Conservation (phyloP, 2,888 invertebrate genomes). For the Drosophila conformis region DNA sequence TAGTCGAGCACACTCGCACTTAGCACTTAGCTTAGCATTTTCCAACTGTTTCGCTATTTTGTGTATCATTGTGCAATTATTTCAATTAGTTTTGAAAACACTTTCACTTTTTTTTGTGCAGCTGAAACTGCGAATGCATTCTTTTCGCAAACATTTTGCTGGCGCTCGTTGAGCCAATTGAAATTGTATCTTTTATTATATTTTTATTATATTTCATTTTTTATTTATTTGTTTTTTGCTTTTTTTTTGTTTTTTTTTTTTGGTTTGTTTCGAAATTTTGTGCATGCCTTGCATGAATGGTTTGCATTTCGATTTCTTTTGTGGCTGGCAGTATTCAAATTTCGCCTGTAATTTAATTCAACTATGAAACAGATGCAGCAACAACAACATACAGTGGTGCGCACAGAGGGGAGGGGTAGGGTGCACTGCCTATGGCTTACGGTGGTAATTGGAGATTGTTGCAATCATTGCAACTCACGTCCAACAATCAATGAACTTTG, state of each 20-base stretch:
- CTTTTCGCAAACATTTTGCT: neutral
- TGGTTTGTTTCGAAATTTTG: slow-evolving; percentile 38
- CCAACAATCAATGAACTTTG: slow-evolving; percentile 69
- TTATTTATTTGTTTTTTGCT: neutral
- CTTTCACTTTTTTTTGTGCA: slow-evolving; percentile 57
- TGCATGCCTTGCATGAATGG: slow-evolving; percentile 65
- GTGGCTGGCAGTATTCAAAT: slow-evolving; percentile 68
- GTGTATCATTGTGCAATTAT: slow-evolving; percentile 29
- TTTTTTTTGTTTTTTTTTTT: neutral
- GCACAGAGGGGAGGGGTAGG: neutral
- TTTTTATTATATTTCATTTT: neutral
- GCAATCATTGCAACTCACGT: slow-evolving; percentile 19
- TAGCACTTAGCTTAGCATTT: neutral
- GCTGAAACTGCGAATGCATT: slow-evolving; percentile 35
- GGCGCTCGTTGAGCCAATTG: slow-evolving; percentile 40
- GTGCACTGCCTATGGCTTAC: neutral
- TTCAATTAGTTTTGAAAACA: slow-evolving; percentile 30
- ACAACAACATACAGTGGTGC: neutral
- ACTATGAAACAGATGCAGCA: slow-evolving; percentile 14
- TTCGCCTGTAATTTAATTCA: slow-evolving; percentile 57
- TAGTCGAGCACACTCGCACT: neutral
- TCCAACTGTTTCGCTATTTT: slow-evolving; percentile 2
- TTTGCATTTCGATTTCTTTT: slow-evolving; percentile 63
- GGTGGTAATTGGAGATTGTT: slow-evolving; percentile 2
- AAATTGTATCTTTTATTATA: slow-evolving; percentile 45